These are phyloP conservation scores for Agrotis exclamationis DNA, from an alignment of 2,888 invertebrate genomes.

Conservation along the genomic window DNA sequence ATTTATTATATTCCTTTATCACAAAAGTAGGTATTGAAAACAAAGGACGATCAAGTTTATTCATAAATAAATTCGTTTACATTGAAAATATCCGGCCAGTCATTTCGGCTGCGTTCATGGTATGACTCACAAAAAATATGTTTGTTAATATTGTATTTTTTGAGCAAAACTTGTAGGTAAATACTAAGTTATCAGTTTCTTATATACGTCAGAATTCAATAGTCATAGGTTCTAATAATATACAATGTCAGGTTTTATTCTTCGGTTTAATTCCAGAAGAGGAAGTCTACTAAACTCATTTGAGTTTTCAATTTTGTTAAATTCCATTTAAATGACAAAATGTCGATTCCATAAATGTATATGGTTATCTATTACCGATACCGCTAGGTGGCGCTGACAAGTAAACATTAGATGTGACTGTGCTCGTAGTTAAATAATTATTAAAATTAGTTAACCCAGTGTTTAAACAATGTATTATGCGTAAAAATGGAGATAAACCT, in stretches of 20 bases:
- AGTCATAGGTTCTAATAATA: conserved; percentile 17
- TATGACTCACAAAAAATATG: conserved; percentile 22
- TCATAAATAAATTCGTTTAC: conserved; percentile 20
- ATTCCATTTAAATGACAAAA: background rate
- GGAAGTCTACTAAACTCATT: conserved; percentile 3
- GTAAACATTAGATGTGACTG: too few species aligned
- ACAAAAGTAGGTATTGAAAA: conserved; percentile 12
- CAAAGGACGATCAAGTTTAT: conserved; percentile 27
- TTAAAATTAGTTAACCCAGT: too few species aligned
- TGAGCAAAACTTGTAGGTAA: background rate
- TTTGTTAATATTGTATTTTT: conserved; percentile 12
- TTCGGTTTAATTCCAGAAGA: background rate
- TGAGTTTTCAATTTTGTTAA: background rate
- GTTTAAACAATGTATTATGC: too few species aligned
- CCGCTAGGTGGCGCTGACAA: too few species aligned
- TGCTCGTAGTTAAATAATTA: too few species aligned
- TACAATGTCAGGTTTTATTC: background rate
- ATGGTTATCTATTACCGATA: background rate
- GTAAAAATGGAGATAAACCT: too few species aligned
- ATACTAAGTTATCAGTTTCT: background rate
- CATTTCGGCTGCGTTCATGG: conserved; percentile 18
- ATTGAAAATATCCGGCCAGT: conserved; percentile 24
- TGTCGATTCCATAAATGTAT: background rate
- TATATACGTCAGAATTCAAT: background rate
- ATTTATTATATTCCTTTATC: conserved; percentile 6